Evolutionary conservation across 2,797 vertebrate genomes (phyloP).

Genomic region (Crypturellus tataupa): DNA sequence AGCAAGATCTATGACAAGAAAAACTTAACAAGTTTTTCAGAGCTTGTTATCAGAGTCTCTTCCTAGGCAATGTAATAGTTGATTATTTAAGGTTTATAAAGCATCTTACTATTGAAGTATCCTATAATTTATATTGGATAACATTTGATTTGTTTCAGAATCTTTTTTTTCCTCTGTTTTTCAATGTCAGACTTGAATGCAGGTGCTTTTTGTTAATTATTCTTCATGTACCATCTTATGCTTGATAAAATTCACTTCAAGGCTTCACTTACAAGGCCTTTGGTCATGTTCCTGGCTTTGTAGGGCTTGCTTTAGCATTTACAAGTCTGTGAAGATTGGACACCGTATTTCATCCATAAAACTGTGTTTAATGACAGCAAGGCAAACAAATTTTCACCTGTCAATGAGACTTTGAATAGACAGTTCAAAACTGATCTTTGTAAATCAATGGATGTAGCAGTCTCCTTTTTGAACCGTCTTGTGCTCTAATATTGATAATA

Average conservation of each 20-base stretch:
- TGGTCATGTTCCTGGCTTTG: not conserved
- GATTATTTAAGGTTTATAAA: not conserved
- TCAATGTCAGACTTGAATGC: not conserved
- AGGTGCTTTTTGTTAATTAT: not conserved
- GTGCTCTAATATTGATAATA: too few species aligned
- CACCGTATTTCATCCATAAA: not conserved
- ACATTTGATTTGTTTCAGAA: not conserved
- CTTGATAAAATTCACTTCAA: conserved; percentile 1
- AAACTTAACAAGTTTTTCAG: not conserved
- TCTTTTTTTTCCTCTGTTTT: not conserved
- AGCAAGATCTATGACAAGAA: not conserved
- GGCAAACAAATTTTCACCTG: not conserved
- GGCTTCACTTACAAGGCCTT: not conserved
- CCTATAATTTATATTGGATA: not conserved
- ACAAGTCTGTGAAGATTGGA: not conserved
- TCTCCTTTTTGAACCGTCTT: not conserved
- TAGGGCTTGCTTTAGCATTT: conserved; percentile 16
- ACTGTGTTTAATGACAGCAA: not conserved
- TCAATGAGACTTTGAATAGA: not conserved
- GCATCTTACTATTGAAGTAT: not conserved
- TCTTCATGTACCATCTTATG: not conserved
- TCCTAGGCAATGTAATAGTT: not conserved
- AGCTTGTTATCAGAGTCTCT: not conserved
- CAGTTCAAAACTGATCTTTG: not conserved
- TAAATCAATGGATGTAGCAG: not conserved